Evolutionary conservation across 2,113 vertebrate genomes (phyloP).

Genomic region (Myrmophylax atrothorax): DNA sequence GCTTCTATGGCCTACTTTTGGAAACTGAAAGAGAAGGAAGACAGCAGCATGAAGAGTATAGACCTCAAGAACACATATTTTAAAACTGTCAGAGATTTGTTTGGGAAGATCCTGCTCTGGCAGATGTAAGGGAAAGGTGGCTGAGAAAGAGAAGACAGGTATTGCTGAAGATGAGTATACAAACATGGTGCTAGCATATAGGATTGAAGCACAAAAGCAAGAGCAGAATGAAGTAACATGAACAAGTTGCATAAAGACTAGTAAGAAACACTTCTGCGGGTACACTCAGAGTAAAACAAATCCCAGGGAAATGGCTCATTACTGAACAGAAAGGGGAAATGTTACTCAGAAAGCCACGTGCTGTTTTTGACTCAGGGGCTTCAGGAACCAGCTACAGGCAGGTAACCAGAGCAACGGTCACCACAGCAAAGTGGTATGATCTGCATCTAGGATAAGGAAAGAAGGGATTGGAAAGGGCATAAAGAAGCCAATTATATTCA

Average conservation of each 20-base stretch:
- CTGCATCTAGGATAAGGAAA: background rate
- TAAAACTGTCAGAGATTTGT: background rate
- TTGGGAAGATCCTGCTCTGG: background rate
- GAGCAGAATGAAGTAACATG: background rate
- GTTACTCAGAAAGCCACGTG: background rate
- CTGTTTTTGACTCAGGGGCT: background rate
- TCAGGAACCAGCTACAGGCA: background rate
- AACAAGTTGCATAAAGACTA: background rate
- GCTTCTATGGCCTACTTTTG: background rate
- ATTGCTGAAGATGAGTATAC: background rate
- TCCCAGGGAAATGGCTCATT: background rate
- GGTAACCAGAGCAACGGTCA: background rate
- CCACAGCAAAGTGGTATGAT: background rate
- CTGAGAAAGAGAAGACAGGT: background rate
- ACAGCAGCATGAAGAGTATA: background rate
- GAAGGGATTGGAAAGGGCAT: background rate
- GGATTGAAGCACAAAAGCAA: background rate
- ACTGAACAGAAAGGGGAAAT: background rate
- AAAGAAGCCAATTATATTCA: background rate
- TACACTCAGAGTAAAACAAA: background rate
- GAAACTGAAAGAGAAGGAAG: background rate
- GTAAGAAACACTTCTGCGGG: background rate
- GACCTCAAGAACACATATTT: background rate
- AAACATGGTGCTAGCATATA: background rate
- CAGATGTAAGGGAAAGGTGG: background rate